Conservation (phyloP, 2,113 vertebrate genomes). For the Tyto alba region DNA sequence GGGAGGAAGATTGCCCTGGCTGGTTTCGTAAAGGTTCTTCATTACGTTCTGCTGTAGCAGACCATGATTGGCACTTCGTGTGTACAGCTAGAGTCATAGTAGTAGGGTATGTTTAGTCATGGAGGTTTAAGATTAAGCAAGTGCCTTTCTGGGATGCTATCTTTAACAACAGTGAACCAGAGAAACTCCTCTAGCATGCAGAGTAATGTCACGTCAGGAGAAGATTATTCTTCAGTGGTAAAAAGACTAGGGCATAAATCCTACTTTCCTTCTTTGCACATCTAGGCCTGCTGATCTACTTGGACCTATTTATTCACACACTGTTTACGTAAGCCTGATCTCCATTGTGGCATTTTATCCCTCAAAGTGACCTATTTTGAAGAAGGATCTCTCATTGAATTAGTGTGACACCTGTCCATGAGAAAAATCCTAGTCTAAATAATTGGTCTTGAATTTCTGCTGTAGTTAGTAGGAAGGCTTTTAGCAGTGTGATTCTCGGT, state of each 20-base stretch:
- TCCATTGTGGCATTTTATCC: background rate
- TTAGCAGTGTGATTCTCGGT: background rate
- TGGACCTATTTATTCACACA: background rate
- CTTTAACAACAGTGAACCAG: background rate
- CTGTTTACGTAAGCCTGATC: background rate
- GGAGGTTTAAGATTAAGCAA: background rate
- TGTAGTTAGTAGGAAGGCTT: background rate
- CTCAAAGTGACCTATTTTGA: background rate
- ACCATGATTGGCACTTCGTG: background rate
- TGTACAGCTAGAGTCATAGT: background rate
- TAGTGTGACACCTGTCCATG: background rate
- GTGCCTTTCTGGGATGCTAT: background rate
- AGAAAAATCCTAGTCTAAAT: background rate
- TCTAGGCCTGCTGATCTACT: slow-evolving; percentile 3
- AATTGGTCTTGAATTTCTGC: background rate
- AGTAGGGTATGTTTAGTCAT: background rate
- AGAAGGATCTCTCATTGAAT: background rate
- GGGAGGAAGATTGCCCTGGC: background rate
- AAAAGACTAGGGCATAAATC: slow-evolving; percentile 15
- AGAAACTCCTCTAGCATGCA: background rate
- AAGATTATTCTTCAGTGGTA: background rate
- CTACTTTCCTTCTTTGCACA: slow-evolving; percentile 23
- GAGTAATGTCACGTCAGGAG: background rate
- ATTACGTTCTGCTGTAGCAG: background rate
- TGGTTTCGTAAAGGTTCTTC: background rate